Percentiles rank a stretch among this genome's conserved stretches.
These are phyloP conservation scores for Dinoponera quadriceps DNA, from an alignment of 1,140 invertebrate genomes.

Conservation along the genomic window DNA sequence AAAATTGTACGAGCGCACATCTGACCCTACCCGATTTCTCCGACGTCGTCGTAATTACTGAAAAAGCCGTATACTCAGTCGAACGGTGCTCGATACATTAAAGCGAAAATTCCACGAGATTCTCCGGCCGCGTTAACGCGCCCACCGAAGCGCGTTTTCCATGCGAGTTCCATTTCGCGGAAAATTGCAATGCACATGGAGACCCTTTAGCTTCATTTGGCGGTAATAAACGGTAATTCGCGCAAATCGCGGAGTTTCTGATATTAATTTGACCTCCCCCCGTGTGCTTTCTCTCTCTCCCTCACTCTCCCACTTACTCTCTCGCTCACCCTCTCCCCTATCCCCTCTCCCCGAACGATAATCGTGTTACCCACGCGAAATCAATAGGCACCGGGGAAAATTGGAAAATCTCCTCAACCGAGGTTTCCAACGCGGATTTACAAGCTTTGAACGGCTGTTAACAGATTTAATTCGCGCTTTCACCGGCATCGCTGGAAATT, in stretches of 20 bases:
- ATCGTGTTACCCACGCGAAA: slow-evolving; percentile 71
- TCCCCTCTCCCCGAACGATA: slow-evolving; percentile 47
- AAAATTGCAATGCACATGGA: slow-evolving; percentile 51
- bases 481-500: slow-evolving; percentile 62
- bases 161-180: slow-evolving; percentile 47
- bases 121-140: background rate
- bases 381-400: slow-evolving; percentile 71
- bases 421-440: slow-evolving; percentile 69
- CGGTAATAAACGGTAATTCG: slow-evolving; percentile 75
- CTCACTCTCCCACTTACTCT: slow-evolving; percentile 14
- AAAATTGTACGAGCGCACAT: slow-evolving; percentile 20
- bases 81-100: background rate
- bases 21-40: background rate
- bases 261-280: slow-evolving; percentile 74
- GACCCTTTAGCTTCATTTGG: slow-evolving; percentile 66
- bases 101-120: slow-evolving; percentile 5
- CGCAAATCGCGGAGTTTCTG: slow-evolving; percentile 70
- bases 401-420: slow-evolving; percentile 69
- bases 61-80: background rate
- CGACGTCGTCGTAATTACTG: slow-evolving; percentile 1
- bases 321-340: background rate
- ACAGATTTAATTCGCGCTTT: slow-evolving; percentile 71
- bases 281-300: background rate
- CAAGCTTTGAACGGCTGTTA: slow-evolving; percentile 67
- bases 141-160: slow-evolving; percentile 11